These are phyloP conservation scores for Carassius carassius DNA, from an alignment of 2,113 vertebrate species.

Conservation along the genomic window DNA sequence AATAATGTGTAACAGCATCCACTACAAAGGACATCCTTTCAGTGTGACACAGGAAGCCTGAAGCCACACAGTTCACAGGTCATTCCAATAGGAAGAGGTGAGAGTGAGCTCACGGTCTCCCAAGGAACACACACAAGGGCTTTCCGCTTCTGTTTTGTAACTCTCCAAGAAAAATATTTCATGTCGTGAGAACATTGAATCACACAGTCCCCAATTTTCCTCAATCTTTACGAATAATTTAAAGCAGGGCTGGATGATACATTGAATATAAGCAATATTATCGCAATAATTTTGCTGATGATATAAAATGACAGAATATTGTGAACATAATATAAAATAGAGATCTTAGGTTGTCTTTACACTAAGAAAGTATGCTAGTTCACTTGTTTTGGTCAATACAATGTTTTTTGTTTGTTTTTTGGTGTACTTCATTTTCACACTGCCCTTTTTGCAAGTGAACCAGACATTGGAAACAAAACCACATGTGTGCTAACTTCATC, in stretches of 20 bases:
- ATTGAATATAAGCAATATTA: not conserved
- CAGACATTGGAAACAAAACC: too few relatives aligned
- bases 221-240: not conserved
- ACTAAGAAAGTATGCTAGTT: too few relatives aligned
- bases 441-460: too few relatives aligned
- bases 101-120: not conserved
- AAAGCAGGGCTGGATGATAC: not conserved
- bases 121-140: slow-evolving; percentile 32
- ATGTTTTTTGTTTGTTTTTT: too few relatives aligned
- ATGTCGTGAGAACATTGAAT: not conserved
- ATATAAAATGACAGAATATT: too few relatives aligned
- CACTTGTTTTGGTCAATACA: too few relatives aligned
- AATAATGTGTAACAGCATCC: not conserved
- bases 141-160: slow-evolving; percentile 5
- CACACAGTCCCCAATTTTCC: not conserved
- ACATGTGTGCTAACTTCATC: too few relatives aligned
- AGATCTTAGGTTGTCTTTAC: too few relatives aligned
- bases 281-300: not conserved
- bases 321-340: too few relatives aligned
- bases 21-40: slow-evolving; percentile 42
- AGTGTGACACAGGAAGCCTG: slow-evolving; percentile 45
- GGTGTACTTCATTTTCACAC: too few relatives aligned
- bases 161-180: not conserved
- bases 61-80: slow-evolving; percentile 49
- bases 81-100: slow-evolving; percentile 52